Evolutionary conservation across 2,113 vertebrate species (phyloP).

Genomic region (Eubucco bourcierii): DNA sequence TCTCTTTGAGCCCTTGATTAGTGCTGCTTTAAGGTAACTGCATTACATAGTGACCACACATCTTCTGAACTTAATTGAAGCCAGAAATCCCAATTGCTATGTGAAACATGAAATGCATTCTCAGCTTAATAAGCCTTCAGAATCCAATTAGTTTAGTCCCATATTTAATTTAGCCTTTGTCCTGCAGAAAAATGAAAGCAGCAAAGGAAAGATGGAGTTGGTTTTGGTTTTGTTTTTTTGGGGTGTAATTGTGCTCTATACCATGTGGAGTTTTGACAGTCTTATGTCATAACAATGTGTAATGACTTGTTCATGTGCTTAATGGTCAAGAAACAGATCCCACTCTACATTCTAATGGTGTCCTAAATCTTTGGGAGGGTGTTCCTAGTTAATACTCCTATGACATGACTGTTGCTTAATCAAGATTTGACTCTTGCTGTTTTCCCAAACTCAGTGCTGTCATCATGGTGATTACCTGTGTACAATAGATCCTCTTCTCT

Average conservation of each 20-base stretch:
- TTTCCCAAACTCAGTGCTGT: slow-evolving; percentile 47
- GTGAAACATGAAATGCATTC: slow-evolving; percentile 55
- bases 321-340: slow-evolving; percentile 8
- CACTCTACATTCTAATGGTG: neutral
- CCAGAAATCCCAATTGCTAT: slow-evolving; percentile 48
- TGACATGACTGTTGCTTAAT: slow-evolving; percentile 20
- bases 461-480: neutral
- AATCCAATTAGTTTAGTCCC: slow-evolving; percentile 56
- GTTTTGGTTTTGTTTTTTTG: too few species aligned
- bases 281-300: slow-evolving; percentile 42
- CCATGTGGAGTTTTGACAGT: slow-evolving; percentile 56
- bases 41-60: neutral
- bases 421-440: neutral
- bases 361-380: slow-evolving; percentile 24
- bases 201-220: neutral
- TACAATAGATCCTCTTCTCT: neutral
- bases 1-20: slow-evolving; percentile 6
- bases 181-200: slow-evolving; percentile 56
- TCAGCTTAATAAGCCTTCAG: slow-evolving; percentile 8
- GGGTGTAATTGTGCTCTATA: slow-evolving; percentile 34
- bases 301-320: slow-evolving; percentile 33
- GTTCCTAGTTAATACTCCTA: slow-evolving; percentile 31
- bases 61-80: slow-evolving; percentile 45
- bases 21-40: slow-evolving; percentile 32
- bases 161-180: slow-evolving; percentile 59